Evolutionary conservation across 2,113 vertebrate species (phyloP).

Genomic region (Oryzias javanicus): DNA sequence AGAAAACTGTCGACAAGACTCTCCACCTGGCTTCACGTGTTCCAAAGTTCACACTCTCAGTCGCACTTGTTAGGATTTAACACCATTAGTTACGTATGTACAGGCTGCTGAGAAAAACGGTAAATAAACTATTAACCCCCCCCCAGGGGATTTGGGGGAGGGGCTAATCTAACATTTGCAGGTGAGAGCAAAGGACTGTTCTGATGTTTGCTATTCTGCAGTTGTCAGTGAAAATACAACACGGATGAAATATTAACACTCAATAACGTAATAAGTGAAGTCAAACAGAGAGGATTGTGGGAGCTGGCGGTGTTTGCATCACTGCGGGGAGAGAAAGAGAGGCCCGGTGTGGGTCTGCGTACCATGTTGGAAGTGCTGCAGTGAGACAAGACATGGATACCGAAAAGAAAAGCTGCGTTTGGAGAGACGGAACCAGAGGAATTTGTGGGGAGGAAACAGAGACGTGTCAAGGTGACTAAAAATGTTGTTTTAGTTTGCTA

Average conservation of each 20-base stretch:
- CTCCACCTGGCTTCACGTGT: conserved; percentile 12
- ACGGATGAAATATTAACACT: conserved; percentile 53
- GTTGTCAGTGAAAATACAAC: conserved; percentile 27
- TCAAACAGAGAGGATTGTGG: conserved; percentile 9
- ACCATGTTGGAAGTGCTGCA: conserved; percentile 44
- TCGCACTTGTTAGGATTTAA: conserved; percentile 28
- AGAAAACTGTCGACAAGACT: conserved; percentile 30
- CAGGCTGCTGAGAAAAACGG: conserved; percentile 19
- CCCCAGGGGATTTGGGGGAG: conserved; percentile 9
- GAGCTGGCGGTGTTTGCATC: conserved; percentile 23
- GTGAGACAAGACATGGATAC: conserved; percentile 48
- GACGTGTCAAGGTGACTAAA: conserved; percentile 19
- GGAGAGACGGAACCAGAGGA: conserved; percentile 30
- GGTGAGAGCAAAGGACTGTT: conserved; percentile 23
- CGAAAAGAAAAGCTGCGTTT: conserved; percentile 29
- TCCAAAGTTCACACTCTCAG: conserved; percentile 14
- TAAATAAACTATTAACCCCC: conserved; percentile 35
- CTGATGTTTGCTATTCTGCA: conserved; percentile 19
- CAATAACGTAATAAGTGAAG: conserved; percentile 32
- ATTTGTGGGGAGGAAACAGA: conserved; percentile 19
- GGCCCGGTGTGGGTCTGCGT: conserved; percentile 27
- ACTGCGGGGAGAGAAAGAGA: not conserved
- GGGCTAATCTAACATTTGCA: conserved; percentile 28
- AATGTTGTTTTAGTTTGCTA: not conserved
- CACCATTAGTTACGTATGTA: conserved; percentile 28